These are phyloP conservation scores for Fabriciana adippe DNA, from an alignment of 2,888 invertebrate genomes.

Conservation along the genomic window DNA sequence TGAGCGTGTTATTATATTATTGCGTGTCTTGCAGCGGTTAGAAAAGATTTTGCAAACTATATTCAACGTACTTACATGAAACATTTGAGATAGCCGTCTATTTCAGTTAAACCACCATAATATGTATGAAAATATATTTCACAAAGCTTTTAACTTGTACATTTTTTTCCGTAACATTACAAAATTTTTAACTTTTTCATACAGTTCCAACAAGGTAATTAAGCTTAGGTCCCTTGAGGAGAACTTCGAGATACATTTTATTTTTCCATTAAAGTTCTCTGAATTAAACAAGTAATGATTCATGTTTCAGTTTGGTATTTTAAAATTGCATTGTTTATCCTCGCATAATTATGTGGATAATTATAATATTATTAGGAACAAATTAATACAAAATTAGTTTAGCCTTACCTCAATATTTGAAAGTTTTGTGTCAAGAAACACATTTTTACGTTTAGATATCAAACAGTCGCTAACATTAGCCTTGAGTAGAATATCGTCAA, in stretches of 20 bases:
- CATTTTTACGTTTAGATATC: not conserved
- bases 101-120: not conserved
- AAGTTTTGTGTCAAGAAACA: not conserved
- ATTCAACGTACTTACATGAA: constrained; percentile 1
- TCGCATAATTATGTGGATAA: too few species aligned
- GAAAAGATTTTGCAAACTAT: constrained; percentile 12
- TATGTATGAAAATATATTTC: not conserved
- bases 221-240: not conserved
- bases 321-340: too few species aligned
- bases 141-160: not conserved
- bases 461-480: constrained; percentile 20
- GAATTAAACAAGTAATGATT: too few species aligned
- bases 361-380: too few species aligned
- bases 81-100: not conserved
- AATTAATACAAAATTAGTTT: not conserved
- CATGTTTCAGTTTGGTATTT: too few species aligned
- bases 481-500: constrained; percentile 24
- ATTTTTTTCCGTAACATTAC: not conserved
- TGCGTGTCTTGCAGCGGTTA: constrained; percentile 18
- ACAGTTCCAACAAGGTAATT: not conserved
- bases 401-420: not conserved
- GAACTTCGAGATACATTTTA: not conserved
- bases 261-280: not conserved
- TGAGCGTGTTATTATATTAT: constrained; percentile 34
- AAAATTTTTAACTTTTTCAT: not conserved